Evolutionary conservation across 2,888 invertebrate genomes (phyloP).

Genomic region (Stenolophus ochropezus): DNA sequence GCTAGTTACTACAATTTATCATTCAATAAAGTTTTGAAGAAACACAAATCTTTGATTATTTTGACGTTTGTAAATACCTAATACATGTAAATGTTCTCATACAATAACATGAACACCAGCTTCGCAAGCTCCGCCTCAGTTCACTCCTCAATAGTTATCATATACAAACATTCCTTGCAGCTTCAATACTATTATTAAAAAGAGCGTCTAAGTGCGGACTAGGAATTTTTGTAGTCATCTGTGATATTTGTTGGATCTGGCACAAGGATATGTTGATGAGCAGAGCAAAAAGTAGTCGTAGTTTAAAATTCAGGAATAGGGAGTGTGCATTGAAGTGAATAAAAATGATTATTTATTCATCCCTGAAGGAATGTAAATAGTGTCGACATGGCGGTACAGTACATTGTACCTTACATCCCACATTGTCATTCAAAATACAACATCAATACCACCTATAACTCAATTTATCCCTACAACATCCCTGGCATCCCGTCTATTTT

Average conservation of each 20-base stretch:
- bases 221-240: too few relatives aligned
- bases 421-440: constrained; percentile 36
- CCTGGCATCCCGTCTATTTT: constrained; percentile 13
- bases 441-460: constrained; percentile 23
- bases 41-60: too few relatives aligned
- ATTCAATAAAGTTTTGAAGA: too few relatives aligned
- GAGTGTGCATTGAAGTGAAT: background rate
- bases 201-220: too few relatives aligned
- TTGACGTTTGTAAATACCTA: too few relatives aligned
- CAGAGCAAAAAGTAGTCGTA: background rate
- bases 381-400: background rate
- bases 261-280: background rate
- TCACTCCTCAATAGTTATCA: too few relatives aligned
- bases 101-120: too few relatives aligned
- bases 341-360: background rate
- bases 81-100: too few relatives aligned
- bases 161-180: too few relatives aligned
- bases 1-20: too few relatives aligned
- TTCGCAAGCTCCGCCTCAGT: too few relatives aligned
- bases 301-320: background rate
- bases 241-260: background rate
- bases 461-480: constrained; percentile 33
- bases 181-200: too few relatives aligned
- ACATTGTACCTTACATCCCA: background rate
- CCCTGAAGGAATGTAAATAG: constrained; percentile 11